Evolutionary conservation across 37 sponge, comb jelly and placozoan species (phyloP).

Genomic region (Hexactinellida sp.): DNA sequence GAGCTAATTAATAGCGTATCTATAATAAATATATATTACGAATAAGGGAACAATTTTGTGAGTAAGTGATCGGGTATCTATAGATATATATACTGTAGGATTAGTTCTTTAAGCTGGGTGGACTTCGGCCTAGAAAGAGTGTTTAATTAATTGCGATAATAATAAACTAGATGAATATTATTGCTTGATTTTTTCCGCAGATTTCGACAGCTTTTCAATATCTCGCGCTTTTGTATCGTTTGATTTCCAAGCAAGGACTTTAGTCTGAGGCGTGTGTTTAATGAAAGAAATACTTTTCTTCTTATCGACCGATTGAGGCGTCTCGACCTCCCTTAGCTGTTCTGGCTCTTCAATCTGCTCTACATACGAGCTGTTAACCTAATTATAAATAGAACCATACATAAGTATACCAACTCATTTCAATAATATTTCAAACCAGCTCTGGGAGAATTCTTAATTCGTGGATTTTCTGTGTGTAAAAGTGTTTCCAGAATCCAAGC

Average conservation of each 20-base stretch:
- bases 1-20: no score
- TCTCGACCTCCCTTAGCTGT: not conserved
- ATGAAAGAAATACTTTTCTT: not conserved
- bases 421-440: no score
- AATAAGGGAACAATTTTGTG: not conserved
- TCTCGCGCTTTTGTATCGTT: not conserved
- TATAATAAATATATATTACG: no score
- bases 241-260: constrained; percentile 3
- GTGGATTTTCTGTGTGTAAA: constrained; percentile 11
- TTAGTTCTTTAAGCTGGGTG: no score
- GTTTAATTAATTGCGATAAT: no score
- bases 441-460: not conserved
- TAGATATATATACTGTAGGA: no score
- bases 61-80: not conserved
- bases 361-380: not conserved
- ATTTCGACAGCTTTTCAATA: not conserved
- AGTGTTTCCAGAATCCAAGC: constrained; percentile 8
- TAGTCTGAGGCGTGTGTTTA: not conserved
- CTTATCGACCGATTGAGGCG: not conserved
- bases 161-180: no score
- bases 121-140: not conserved
- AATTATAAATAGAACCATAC: not conserved
- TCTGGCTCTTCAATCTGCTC: not conserved
- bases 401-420: not conserved
- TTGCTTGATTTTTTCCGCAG: not conserved